Evolutionary conservation across 37 sponge, comb jelly and placozoan genomes (phyloP), one percentile per base, ranked within the genome.

Genomic region (Crambe crambe): DNA sequence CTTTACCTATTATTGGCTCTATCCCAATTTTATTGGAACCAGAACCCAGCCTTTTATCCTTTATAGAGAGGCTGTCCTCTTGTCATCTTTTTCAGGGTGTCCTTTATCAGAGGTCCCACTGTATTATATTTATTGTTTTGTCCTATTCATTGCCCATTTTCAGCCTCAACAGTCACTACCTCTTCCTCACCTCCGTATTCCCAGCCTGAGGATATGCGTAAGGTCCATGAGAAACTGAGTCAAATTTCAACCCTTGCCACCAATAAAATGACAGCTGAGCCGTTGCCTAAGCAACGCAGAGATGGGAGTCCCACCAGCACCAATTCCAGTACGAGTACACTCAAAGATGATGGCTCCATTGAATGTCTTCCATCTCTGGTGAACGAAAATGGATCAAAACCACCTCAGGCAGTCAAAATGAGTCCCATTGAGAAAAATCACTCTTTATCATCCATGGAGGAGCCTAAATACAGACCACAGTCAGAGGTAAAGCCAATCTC

Each of bases 181-280:
- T 26, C 76, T 3, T 56, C 70, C 1, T 21, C 71, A 5, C 56
- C 57, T 58, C 51, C 30, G 8, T 70, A 42, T 25, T 84, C 85
- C 3, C 77, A 73, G 37, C 85, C 85, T 1, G 85, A 84, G 35
- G 85, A 84, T 61, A 76, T 84, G 77, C 68, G 36, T 22, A 68
- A 84, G 34, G 77, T 84, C n/a, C 75, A 59, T 58, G 77, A 84
- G 21, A 84, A 76, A 62, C 65, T 82, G 41, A 62, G 22, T 1
- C 72, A 80, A 67, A 74, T 83, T 2, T 69, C 85, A 1, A 70
- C 75, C 23, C 60, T 84, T 26, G 76, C 61, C 36, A 84, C 77
- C 0, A 70, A 76, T 42, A 66, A 62, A 30, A 26, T 43, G 2
- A 25, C 56, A 10, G 85, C 76, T 15, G 71, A 75, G 5, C 2